Percentiles rank a stretch among this genome's conserved stretches.
Conservation (phyloP, 2,113 vertebrate species). For the Aegotheles bennettii region DNA sequence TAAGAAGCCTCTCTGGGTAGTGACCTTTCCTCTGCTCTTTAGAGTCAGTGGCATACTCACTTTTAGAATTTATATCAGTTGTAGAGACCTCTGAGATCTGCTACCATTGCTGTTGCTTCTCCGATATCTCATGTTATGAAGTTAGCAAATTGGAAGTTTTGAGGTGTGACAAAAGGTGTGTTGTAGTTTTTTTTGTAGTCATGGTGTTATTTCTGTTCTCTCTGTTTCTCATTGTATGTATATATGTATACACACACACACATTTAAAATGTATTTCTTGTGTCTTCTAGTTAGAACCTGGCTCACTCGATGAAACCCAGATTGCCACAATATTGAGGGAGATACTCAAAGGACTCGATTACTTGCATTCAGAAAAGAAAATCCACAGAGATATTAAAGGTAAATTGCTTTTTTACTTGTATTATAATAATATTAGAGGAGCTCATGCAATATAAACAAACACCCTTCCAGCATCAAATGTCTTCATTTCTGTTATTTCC, state of each 20-base stretch:
- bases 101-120: not conserved
- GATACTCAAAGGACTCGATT: constrained; percentile 96
- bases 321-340: constrained; percentile 96
- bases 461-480: not conserved
- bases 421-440: not conserved
- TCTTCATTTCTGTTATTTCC: not conserved
- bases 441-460: not conserved
- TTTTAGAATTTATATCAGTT: not conserved
- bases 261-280: not conserved
- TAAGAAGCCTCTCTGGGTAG: not conserved
- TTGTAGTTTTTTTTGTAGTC: not conserved
- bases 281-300: constrained; percentile 87
- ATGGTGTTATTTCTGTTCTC: not conserved
- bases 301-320: constrained; percentile 90
- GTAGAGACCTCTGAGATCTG: not conserved
- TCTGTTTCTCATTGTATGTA: not conserved
- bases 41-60: not conserved
- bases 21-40: not conserved
- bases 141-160: not conserved
- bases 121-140: not conserved
- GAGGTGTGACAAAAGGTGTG: not conserved
- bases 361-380: constrained; percentile 98
- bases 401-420: constrained; percentile 31
- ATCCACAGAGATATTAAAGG: constrained; percentile 99
- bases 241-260: too few relatives aligned